phyloP scores from a whole-genome alignment of 2,113 vertebrate genomes.

The Corythaixoides concolor region DNA sequence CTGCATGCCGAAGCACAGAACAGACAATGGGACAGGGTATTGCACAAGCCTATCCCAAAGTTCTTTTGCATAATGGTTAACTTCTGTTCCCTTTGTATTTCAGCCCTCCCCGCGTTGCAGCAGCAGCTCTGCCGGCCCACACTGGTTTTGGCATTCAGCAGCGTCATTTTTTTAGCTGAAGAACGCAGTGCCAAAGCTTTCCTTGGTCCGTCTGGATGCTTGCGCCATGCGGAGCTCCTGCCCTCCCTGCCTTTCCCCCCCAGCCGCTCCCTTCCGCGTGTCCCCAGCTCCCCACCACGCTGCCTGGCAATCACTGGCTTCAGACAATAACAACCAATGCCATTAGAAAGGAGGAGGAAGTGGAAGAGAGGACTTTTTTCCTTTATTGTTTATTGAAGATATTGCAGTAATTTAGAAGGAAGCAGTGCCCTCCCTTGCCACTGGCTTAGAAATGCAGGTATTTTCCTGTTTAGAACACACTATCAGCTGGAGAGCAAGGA shows the following conservation, averaged over 20 bases:
- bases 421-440: background rate
- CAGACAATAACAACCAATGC: background rate
- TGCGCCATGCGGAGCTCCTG: background rate
- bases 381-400: background rate
- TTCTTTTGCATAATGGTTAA: background rate
- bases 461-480: background rate
- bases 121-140: background rate
- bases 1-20: background rate
- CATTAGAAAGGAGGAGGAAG: background rate
- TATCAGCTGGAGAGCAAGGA: background rate
- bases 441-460: background rate
- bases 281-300: background rate
- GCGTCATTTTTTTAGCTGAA: background rate
- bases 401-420: background rate
- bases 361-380: background rate
- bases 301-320: background rate
- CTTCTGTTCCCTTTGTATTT: background rate
- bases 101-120: background rate
- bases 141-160: background rate
- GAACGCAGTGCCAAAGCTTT: fast-evolving
- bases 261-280: fast-evolving
- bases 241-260: too few species aligned
- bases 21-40: background rate
- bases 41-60: background rate
- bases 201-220: background rate